Evolutionary conservation across 2,113 vertebrate genomes (phyloP), one percentile per base, ranked within the genome.

Genomic region (Garra rufa): DNA sequence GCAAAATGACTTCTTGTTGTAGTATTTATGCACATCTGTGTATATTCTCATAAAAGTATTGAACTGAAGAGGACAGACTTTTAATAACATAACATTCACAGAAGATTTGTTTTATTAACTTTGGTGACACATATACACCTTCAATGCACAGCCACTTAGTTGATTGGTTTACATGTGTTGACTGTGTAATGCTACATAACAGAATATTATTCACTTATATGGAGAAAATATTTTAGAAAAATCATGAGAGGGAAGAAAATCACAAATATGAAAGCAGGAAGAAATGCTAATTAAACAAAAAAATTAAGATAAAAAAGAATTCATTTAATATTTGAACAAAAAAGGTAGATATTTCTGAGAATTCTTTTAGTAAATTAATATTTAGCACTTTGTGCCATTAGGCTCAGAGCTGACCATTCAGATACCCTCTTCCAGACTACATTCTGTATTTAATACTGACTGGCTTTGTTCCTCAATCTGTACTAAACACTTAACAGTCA

Each of bases 401-500:
- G n/a, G n/a, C 13, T 61, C n/a, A 61, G 59, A 61, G n/a, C 13
- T 5, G n/a, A 55, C 52, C 21, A 19, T 21, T 52, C 50, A 52
- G 50, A 50, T 19, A 30, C 44, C 73, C 24, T 63, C 59, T 75
- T 50, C 13, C n/a, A 74, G 70, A 46, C 73, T 75, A 55, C 52
- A 55, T 55, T 75, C 44, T 75, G 24, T 75, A 50, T 75, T 30
- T 30, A 50, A 75, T 50, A 75, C 24, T 50, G 21, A 73, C 43
- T 46, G 41, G 21, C 9, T 11, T 73, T 73, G 11, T 73, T 73
- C 43, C n/a, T 41, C 17, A 0, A 43, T 43, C 34, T 41, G 15
- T 70, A 70, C 41, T 46, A 46, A 46, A 73, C 41, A 63, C n/a
- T 63, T 28, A 13, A 34, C 34, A 34, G 5, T 34, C 34, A 34